Base-by-base conservation (phyloP, 2,888 invertebrate species). In the Platerodrilus igneus region DNA sequence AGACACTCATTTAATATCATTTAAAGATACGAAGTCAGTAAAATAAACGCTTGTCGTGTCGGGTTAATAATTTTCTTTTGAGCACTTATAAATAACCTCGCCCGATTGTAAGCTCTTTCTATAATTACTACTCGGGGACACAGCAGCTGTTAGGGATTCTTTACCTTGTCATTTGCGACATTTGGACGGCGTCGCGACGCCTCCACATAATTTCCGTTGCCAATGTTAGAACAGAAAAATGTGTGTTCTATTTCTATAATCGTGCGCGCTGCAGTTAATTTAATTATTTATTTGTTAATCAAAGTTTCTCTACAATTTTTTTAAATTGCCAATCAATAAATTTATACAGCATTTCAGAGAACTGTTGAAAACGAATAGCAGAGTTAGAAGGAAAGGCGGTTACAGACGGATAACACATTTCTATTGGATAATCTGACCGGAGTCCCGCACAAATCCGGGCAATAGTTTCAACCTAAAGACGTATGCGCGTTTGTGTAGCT, bases 341-440 rank as follows among this genome's bases (percentile, higher is more conserved):
- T 48, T 45, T 36, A 23, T 37, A 31, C 33, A 26, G 21, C 31
- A 45, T 47, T 50, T 41, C 37, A 36, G 44, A 44, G 45, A 46
- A 53, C 53, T 50, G 40, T 45, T 47, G 49, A 47, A 52, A 54
- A 46, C 47, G 48, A 51, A 50, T 52, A 53, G 53, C 46, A 47
- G 53, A 50, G 49, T 54, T 53, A 44, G 49, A 48, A 47, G 45
- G 26, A 60, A 59, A 62, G 63, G 62, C 62, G 63, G 58, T 56
- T 52, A 55, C 55, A 45, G 48, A 47, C 55, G 59, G 64, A 60
- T 64, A 64, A 64, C 59, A 60, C 60, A 56, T 58, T 60, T 59
- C 65, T 58, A 68, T 68, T 68, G 68, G 68, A 68, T 68, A 68
- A 68, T 68, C 68, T 66, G 55, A 47, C 45, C 44, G 45, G 50